Conservation (phyloP, 1,140 invertebrate genomes). For the Lepidurus arcticus region DNA sequence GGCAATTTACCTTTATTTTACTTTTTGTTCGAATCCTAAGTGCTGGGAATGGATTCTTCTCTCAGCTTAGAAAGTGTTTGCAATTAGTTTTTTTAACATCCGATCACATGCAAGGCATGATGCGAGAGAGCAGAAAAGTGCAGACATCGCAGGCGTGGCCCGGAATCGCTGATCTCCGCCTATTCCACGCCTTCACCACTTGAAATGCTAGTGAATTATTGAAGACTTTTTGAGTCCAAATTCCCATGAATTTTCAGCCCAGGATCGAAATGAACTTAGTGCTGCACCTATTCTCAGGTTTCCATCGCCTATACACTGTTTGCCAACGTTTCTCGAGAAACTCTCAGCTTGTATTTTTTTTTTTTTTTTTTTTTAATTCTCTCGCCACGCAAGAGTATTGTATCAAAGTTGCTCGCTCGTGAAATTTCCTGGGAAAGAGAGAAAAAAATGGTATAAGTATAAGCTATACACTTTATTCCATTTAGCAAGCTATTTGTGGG, state of each 20-base stretch:
- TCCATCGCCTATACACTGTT: background rate
- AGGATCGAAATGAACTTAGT: background rate
- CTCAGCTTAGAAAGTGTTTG: background rate
- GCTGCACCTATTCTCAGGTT: background rate
- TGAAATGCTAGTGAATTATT: slow-evolving; percentile 22
- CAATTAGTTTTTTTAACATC: background rate
- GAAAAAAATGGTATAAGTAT: too few species aligned
- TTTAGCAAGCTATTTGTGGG: too few species aligned
- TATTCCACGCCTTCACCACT: background rate
- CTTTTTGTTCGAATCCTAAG: too few species aligned
- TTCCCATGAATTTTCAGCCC: background rate
- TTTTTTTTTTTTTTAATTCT: too few species aligned
- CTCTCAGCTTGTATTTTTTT: too few species aligned
- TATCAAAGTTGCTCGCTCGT: too few species aligned
- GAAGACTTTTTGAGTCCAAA: background rate
- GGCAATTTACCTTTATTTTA: too few species aligned
- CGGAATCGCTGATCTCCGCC: background rate
- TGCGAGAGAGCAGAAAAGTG: background rate
- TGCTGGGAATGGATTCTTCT: background rate
- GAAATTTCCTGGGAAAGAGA: too few species aligned
- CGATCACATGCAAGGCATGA: background rate
- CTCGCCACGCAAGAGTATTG: too few species aligned
- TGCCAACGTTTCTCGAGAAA: background rate
- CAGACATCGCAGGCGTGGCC: background rate
- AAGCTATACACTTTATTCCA: too few species aligned